Conservation (phyloP, 2,888 invertebrate species). For the Caenorhabditis zanzibari region DNA sequence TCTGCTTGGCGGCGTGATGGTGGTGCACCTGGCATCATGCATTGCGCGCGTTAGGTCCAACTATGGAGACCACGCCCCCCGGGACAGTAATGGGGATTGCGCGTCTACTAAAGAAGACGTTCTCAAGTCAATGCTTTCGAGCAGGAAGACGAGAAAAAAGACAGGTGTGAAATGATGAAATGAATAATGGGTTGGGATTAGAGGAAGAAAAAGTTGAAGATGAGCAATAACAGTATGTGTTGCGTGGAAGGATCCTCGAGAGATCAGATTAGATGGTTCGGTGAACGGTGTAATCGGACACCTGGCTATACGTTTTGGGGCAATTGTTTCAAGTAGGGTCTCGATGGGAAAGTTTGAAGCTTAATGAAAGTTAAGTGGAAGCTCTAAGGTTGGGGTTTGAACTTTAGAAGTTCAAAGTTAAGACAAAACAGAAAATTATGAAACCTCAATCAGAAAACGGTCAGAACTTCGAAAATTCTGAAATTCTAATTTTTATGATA, state of each 20-base stretch:
- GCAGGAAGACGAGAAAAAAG: neutral
- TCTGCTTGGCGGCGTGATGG: slow-evolving; percentile 44
- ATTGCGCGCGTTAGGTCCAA: slow-evolving; percentile 19
- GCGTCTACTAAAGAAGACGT: neutral
- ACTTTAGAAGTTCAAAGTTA: too few relatives aligned
- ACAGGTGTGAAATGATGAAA: slow-evolving; percentile 40
- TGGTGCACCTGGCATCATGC: slow-evolving; percentile 55
- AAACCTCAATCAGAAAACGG: too few relatives aligned
- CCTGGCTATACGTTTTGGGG: neutral
- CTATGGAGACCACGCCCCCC: slow-evolving; percentile 20
- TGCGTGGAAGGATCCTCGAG: neutral
- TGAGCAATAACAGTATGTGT: slow-evolving; percentile 5
- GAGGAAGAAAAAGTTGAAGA: slow-evolving; percentile 4
- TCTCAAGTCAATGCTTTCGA: slow-evolving; percentile 28
- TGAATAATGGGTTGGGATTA: slow-evolving; percentile 4
- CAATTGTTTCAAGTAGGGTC: neutral
- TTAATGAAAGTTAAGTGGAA: too few relatives aligned
- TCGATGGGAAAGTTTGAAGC: neutral
- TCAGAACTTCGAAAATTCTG: too few relatives aligned
- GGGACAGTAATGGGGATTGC: slow-evolving; percentile 50
- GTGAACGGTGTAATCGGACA: neutral
- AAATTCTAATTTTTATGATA: too few relatives aligned
- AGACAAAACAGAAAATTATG: too few relatives aligned
- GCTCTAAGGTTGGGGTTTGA: too few relatives aligned
- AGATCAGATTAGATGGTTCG: neutral